Conservation (phyloP, 2,888 invertebrate species). For the Carabus problematicus region DNA sequence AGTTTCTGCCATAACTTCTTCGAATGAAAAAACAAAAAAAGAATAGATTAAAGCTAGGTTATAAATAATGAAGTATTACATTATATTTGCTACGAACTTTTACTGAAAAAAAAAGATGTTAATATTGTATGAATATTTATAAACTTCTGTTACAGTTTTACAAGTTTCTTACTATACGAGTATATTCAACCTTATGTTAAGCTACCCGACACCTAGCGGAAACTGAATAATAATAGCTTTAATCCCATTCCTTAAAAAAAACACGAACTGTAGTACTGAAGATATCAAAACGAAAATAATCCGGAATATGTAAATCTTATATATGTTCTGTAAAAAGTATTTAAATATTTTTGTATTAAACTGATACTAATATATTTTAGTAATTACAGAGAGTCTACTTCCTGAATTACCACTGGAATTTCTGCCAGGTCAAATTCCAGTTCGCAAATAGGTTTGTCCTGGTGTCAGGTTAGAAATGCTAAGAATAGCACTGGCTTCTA, state of each 20-base stretch:
- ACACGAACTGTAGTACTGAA: neutral
- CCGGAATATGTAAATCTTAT: too few relatives aligned
- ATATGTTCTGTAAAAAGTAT: too few relatives aligned
- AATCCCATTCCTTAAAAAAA: slow-evolving; percentile 17
- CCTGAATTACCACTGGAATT: too few relatives aligned
- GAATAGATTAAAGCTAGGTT: neutral
- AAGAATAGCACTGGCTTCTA: too few relatives aligned
- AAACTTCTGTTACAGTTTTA: neutral
- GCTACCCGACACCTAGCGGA: neutral
- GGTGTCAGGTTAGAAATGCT: too few relatives aligned
- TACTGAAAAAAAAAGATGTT: slow-evolving; percentile 5
- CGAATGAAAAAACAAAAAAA: neutral
- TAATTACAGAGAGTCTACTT: too few relatives aligned
- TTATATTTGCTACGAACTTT: neutral
- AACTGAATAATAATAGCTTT: slow-evolving; percentile 14
- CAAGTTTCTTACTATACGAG: neutral
- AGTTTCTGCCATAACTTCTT: neutral
- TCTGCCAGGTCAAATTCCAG: too few relatives aligned
- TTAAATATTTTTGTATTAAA: too few relatives aligned
- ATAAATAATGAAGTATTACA: slow-evolving; percentile 1
- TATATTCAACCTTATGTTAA: neutral
- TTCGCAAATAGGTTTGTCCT: too few relatives aligned
- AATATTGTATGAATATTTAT: slow-evolving; percentile 15
- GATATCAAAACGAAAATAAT: too few relatives aligned
- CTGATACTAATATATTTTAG: too few relatives aligned